Percentiles rank a stretch among this genome's conserved stretches.
phyloP scores from a whole-genome alignment of 2,797 vertebrate genomes.

The Rhyacichthys aspro region DNA sequence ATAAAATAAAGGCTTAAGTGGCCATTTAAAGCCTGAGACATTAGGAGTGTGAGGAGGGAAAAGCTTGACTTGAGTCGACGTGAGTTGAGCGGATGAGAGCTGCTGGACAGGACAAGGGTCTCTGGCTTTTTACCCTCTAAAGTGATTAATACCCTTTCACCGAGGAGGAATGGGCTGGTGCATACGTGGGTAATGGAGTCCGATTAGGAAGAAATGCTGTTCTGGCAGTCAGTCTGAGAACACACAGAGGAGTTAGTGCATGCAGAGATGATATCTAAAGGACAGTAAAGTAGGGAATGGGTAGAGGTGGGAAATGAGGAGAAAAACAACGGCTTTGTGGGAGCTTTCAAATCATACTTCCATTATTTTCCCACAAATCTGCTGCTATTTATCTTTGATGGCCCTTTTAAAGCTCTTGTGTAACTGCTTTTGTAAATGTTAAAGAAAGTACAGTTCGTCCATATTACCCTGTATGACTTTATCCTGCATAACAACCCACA shows the following conservation, averaged over 20 bases:
- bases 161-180: conserved; percentile 25
- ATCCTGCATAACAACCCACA: no score
- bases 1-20: conserved; percentile 70
- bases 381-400: conserved; percentile 25
- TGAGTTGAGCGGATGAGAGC: conserved; percentile 25
- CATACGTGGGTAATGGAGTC: conserved; percentile 59
- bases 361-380: conserved; percentile 1
- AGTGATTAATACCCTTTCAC: conserved; percentile 69
- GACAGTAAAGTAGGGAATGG: conserved; percentile 1
- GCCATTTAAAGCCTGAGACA: conserved; percentile 64
- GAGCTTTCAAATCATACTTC: conserved; percentile 26
- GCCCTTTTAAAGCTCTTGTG: no score
- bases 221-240: conserved; percentile 44
- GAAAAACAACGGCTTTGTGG: conserved; percentile 18
- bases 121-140: conserved; percentile 67
- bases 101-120: conserved; percentile 29
- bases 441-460: no score
- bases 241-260: conserved; percentile 27
- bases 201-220: conserved; percentile 72
- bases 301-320: background rate
- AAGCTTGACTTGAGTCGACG: conserved; percentile 27
- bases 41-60: conserved; percentile 47
- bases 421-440: conserved; percentile 6
- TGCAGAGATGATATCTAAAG: conserved; percentile 8
- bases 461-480: no score